These are phyloP conservation scores for Agrochola circellaris DNA, from an alignment of 2,888 invertebrate species.

Conservation along the genomic window DNA sequence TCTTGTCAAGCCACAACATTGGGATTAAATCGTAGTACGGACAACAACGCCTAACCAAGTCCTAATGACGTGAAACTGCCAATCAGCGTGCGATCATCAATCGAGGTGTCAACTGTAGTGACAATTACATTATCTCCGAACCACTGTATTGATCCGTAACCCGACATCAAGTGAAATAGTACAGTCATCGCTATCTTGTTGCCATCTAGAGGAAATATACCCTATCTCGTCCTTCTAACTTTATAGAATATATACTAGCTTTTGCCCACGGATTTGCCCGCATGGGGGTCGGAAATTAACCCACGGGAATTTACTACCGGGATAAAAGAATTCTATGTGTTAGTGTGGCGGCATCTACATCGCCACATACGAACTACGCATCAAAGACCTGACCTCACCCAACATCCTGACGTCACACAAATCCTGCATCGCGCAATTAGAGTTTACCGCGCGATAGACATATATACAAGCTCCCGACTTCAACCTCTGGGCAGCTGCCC, in stretches of 20 bases:
- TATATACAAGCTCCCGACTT: too few species aligned
- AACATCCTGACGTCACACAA: too few species aligned
- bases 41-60: background rate
- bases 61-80: conserved; percentile 29
- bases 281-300: too few species aligned
- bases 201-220: background rate
- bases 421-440: too few species aligned
- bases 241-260: background rate
- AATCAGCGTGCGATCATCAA: conserved; percentile 33
- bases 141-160: background rate
- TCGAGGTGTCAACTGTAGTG: conserved; percentile 30
- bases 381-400: too few species aligned
- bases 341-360: too few species aligned
- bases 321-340: too few species aligned
- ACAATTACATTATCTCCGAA: conserved; percentile 27
- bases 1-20: background rate
- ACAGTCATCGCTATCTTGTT: conserved; percentile 2
- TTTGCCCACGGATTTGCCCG: too few species aligned
- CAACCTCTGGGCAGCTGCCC: too few species aligned
- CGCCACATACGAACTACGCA: too few species aligned
- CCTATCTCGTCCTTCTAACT: background rate
- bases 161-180: background rate
- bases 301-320: too few species aligned
- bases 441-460: too few species aligned
- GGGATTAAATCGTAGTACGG: conserved; percentile 15